phyloP scores from a whole-genome alignment of 2,888 invertebrate species.

The Tetranychus piercei region DNA sequence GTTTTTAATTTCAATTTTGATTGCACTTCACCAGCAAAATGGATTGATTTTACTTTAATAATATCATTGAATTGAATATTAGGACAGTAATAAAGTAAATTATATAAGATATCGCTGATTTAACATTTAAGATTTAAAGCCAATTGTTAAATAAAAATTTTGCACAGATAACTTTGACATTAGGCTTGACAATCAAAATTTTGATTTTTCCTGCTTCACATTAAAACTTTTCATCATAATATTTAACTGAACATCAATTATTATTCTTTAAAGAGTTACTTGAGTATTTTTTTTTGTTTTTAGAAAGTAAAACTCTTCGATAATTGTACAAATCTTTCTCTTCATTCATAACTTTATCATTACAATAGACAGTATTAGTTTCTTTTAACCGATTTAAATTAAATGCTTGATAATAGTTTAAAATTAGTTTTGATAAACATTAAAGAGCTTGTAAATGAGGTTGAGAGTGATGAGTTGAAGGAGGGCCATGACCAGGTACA shows the following conservation, averaged over 20 bases:
- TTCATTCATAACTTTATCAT: no score
- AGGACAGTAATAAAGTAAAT: background rate
- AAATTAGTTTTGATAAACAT: background rate
- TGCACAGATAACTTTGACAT: no score
- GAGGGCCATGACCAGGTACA: constrained; percentile 4
- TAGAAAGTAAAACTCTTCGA: no score
- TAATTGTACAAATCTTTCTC: no score
- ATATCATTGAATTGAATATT: background rate
- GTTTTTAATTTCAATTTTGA: background rate
- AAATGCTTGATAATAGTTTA: background rate
- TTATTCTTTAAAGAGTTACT: no score
- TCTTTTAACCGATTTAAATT: background rate
- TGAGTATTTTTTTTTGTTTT: no score
- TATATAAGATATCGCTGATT: background rate
- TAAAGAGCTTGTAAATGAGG: background rate
- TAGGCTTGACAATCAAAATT: no score
- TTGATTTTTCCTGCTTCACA: no score
- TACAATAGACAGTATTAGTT: background rate
- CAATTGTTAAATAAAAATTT: no score
- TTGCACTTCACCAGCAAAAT: background rate
- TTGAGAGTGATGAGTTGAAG: background rate
- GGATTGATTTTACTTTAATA: background rate
- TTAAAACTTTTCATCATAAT: no score
- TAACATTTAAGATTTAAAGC: no score
- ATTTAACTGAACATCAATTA: no score